These are phyloP conservation scores for Frankliniella intonsa DNA, from an alignment of 2,888 invertebrate species.

Conservation along the genomic window DNA sequence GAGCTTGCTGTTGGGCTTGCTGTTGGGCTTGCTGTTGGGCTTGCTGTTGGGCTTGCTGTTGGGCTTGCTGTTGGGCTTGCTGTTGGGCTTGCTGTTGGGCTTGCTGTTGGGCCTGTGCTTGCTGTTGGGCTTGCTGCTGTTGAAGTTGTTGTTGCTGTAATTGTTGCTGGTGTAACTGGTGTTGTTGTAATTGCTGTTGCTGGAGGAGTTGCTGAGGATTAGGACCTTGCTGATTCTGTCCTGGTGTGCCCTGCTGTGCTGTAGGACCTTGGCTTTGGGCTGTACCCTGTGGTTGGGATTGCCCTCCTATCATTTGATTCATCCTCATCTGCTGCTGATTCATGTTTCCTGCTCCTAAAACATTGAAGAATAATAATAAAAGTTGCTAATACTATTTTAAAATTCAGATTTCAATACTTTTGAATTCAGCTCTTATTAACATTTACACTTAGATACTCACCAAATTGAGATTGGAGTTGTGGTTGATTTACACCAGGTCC, in stretches of 20 bases:
- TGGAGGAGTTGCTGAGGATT: slow-evolving; percentile 32
- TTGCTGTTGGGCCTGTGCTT: slow-evolving; percentile 31
- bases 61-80: slow-evolving; percentile 44
- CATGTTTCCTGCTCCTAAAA: not conserved
- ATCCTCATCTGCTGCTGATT: slow-evolving; percentile 14
- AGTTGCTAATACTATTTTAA: no score
- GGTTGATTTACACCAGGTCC: slow-evolving; percentile 40
- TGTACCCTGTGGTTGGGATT: not conserved
- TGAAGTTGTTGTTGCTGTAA: slow-evolving; percentile 41
- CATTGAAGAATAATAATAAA: not conserved
- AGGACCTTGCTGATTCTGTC: not conserved
- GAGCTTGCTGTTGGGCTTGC: slow-evolving; percentile 32
- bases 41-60: slow-evolving; percentile 41
- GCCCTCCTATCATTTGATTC: not conserved
- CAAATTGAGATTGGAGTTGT: not conserved
- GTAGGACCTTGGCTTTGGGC: slow-evolving; percentile 15
- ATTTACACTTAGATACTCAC: not conserved
- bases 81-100: slow-evolving; percentile 34
- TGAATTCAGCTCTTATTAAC: no score
- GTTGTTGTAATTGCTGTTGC: slow-evolving; percentile 33
- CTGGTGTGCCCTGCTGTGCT: slow-evolving; percentile 7
- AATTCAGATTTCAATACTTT: no score
- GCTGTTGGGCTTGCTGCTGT: slow-evolving; percentile 37
- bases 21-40: slow-evolving; percentile 41
- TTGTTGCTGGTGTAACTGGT: slow-evolving; percentile 42